Percentiles rank a stretch among this genome's conserved stretches.
These are phyloP conservation scores for Watsonalla cultraria DNA, from an alignment of 2,888 invertebrate species.

Conservation along the genomic window DNA sequence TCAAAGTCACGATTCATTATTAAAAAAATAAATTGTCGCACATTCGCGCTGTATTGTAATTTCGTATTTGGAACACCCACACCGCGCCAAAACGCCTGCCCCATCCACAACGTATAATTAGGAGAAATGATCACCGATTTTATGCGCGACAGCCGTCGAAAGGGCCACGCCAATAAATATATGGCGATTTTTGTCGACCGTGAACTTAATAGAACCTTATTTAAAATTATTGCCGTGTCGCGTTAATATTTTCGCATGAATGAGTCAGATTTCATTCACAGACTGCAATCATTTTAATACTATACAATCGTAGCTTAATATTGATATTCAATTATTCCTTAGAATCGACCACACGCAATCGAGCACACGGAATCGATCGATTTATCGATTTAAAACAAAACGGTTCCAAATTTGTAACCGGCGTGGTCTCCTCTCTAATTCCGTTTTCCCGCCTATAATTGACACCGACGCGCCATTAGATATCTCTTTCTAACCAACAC, in stretches of 20 bases:
- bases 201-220: conserved; percentile 60
- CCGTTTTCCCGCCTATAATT: conserved; percentile 77
- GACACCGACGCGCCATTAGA: conserved; percentile 67
- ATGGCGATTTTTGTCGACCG: conserved; percentile 59
- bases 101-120: conserved; percentile 69
- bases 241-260: conserved; percentile 56
- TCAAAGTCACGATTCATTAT: conserved; percentile 43
- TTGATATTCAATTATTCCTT: conserved; percentile 74
- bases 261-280: conserved; percentile 60
- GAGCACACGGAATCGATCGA: conserved; percentile 65
- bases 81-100: conserved; percentile 57
- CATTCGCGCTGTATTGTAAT: conserved; percentile 70
- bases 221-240: conserved; percentile 50
- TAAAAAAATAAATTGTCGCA: conserved; percentile 57
- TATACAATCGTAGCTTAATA: conserved; percentile 60
- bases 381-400: conserved; percentile 77
- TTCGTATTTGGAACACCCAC: conserved; percentile 76
- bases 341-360: conserved; percentile 74
- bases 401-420: conserved; percentile 76
- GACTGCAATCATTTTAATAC: conserved; percentile 61
- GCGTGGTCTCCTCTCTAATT: conserved; percentile 70
- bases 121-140: conserved; percentile 69
- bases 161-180: conserved; percentile 66
- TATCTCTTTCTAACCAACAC: conserved; percentile 32
- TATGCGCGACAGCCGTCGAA: conserved; percentile 74